phyloP scores from a whole-genome alignment of 1,140 invertebrate genomes.

The Heliconius eleuchia region DNA sequence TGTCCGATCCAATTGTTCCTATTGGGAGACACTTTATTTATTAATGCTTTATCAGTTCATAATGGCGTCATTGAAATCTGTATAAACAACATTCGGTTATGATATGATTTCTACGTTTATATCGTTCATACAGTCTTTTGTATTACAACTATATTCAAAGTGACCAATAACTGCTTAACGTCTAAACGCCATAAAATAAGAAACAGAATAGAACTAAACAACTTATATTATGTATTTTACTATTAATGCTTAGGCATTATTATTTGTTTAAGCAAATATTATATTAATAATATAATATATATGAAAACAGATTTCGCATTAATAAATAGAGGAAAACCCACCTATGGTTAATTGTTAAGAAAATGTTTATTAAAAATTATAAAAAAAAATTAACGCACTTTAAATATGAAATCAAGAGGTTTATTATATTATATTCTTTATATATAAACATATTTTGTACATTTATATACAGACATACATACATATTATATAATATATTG shows the following conservation, averaged over 20 bases:
- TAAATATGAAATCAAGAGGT: background rate
- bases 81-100: too few species aligned
- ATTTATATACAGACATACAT: background rate
- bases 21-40: background rate
- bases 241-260: too few species aligned
- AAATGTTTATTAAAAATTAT: background rate
- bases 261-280: too few species aligned
- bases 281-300: too few species aligned
- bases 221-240: too few species aligned
- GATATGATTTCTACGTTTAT: too few species aligned
- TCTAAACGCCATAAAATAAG: too few species aligned
- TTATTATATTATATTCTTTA: background rate
- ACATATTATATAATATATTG: too few species aligned
- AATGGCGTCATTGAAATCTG: too few species aligned
- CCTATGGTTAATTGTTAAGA: background rate
- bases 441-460: background rate
- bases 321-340: background rate
- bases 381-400: background rate
- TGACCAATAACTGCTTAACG: too few species aligned
- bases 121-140: background rate
- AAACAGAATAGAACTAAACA: too few species aligned
- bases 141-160: too few species aligned
- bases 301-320: background rate
- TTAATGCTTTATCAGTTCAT: background rate
- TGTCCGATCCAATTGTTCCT: background rate